A percentile compares a stretch with the other conserved stretches of the same genome.
Conservation (phyloP, 2,113 vertebrate genomes). For the Sus scrofa region T2T-Sscrofa CM000814.6:269501-270000, state of each 20-base stretch:
- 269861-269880: neutral
- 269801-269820: neutral
- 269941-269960: accelerated
- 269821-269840: neutral
- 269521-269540: accelerated
- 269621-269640: neutral
- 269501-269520: accelerated
- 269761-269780: neutral
- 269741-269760: accelerated
- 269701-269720: neutral
- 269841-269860: neutral
- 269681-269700: neutral
- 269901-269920: neutral
- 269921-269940: accelerated
- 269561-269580: accelerated
- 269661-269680: neutral
- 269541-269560: neutral
- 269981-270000: accelerated
- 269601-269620: neutral
- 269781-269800: neutral
- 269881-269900: neutral
- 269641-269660: neutral
- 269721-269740: neutral
- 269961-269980: neutral
- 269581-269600: neutral